phyloP scores from a whole-genome alignment of 2,113 vertebrate species.

The Capreolus pygargus region DNA sequence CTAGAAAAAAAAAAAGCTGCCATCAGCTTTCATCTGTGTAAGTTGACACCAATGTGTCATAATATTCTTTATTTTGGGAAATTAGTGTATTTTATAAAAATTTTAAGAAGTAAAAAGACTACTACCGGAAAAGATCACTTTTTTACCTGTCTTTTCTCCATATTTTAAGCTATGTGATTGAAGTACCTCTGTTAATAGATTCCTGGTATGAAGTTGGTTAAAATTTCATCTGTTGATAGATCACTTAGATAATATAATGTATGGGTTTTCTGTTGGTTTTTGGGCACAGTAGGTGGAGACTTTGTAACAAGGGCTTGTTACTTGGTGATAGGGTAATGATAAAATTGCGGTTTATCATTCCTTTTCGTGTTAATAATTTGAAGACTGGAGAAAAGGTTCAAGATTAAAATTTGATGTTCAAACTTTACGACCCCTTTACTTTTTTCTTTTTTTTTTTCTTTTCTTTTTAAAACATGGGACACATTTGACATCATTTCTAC shows the following conservation, averaged over 20 bases:
- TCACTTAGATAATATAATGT: slow-evolving; percentile 69
- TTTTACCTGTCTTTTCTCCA: slow-evolving; percentile 74
- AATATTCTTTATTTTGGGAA: slow-evolving; percentile 78
- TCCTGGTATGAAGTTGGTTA: slow-evolving; percentile 70
- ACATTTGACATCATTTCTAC: background rate
- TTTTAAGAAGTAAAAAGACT: slow-evolving; percentile 75
- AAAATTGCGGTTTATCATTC: slow-evolving; percentile 65
- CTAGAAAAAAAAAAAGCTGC: slow-evolving; percentile 71
- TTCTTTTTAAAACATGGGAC: background rate
- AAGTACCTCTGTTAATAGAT: slow-evolving; percentile 72
- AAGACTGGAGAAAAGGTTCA: slow-evolving; percentile 64
- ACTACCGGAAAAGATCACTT: slow-evolving; percentile 76
- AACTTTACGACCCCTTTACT: slow-evolving; percentile 13
- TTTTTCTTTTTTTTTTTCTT: too few species aligned
- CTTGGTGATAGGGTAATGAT: slow-evolving; percentile 45
- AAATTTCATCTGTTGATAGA: slow-evolving; percentile 74
- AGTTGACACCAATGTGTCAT: slow-evolving; percentile 76
- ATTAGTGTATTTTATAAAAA: slow-evolving; percentile 79
- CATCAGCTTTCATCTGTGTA: slow-evolving; percentile 68
- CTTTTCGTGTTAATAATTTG: slow-evolving; percentile 66
- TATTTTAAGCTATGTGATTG: slow-evolving; percentile 73
- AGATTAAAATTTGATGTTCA: slow-evolving; percentile 76
- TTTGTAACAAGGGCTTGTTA: slow-evolving; percentile 73
- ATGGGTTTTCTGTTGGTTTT: slow-evolving; percentile 66
- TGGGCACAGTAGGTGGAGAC: slow-evolving; percentile 59